phyloP scores from a whole-genome alignment of 2,113 vertebrate species.

The Halichoeres trimaculatus region DNA sequence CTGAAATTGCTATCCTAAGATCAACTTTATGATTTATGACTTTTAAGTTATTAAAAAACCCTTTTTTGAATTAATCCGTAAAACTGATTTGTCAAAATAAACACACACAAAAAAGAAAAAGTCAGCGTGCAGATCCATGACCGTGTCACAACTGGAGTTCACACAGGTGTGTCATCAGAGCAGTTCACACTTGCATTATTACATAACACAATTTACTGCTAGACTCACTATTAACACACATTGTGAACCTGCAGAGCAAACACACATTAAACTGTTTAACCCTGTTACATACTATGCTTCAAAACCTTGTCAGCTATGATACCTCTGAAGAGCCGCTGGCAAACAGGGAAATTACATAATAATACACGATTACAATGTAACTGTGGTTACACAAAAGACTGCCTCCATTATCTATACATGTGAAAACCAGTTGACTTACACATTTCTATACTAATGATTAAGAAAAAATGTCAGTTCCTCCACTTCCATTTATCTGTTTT shows the following conservation, averaged over 20 bases:
- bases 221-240: not conserved
- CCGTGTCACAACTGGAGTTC: not conserved
- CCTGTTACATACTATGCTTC: not conserved
- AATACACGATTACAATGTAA: not conserved
- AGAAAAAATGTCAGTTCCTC: too few relatives aligned
- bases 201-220: constrained; percentile 18
- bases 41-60: not conserved
- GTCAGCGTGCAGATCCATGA: not conserved
- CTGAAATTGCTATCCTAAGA: not conserved
- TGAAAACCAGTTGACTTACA: too few relatives aligned
- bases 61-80: not conserved
- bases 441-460: too few relatives aligned
- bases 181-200: constrained; percentile 8
- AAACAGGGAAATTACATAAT: not conserved
- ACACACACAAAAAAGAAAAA: not conserved
- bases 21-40: not conserved
- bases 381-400: not conserved
- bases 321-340: not conserved
- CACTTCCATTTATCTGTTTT: too few relatives aligned
- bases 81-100: not conserved
- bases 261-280: not conserved
- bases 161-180: not conserved
- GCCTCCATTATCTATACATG: too few relatives aligned
- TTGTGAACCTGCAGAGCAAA: not conserved
- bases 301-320: not conserved